Evolutionary conservation across 2,888 invertebrate genomes (phyloP).

Genomic region (Lasioglossum morio): DNA sequence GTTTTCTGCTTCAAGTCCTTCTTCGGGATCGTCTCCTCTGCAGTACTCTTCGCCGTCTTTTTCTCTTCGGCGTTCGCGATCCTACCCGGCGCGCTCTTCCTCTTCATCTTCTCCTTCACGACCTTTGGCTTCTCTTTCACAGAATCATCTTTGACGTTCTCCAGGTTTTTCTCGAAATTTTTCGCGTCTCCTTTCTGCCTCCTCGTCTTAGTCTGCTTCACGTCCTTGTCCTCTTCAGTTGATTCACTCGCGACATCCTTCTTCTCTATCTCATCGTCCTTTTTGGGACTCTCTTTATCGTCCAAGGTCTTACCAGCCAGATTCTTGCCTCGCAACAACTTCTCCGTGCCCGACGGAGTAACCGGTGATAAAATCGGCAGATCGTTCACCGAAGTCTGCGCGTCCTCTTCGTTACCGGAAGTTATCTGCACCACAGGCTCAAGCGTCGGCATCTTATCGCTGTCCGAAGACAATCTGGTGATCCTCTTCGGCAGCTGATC

Average conservation of each 20-base stretch:
- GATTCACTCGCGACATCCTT: background rate
- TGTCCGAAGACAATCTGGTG: conserved; percentile 79
- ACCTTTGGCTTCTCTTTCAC: conserved; percentile 36
- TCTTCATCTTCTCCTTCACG: conserved; percentile 50
- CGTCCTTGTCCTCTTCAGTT: conserved; percentile 31
- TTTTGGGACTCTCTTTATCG: background rate
- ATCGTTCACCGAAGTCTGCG: conserved; percentile 66
- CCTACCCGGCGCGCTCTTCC: conserved; percentile 42
- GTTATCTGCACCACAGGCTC: conserved; percentile 67
- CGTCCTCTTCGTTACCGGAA: conserved; percentile 49
- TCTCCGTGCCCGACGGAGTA: conserved; percentile 46
- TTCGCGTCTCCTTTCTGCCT: conserved; percentile 42
- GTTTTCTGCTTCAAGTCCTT: conserved; percentile 42
- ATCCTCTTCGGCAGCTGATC: conserved; percentile 63
- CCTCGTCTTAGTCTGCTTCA: conserved; percentile 42
- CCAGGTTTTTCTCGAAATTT: conserved; percentile 18
- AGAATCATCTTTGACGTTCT: conserved; percentile 6
- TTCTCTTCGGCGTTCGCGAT: conserved; percentile 28
- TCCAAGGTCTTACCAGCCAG: conserved; percentile 16
- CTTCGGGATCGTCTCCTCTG: conserved; percentile 17
- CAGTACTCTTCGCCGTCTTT: background rate
- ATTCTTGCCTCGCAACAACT: conserved; percentile 38
- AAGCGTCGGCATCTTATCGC: conserved; percentile 87
- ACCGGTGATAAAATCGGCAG: conserved; percentile 72
- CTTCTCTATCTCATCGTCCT: background rate